Base-by-base conservation (phyloP, 2,888 invertebrate species). In the Xestia sexstrigata region DNA sequence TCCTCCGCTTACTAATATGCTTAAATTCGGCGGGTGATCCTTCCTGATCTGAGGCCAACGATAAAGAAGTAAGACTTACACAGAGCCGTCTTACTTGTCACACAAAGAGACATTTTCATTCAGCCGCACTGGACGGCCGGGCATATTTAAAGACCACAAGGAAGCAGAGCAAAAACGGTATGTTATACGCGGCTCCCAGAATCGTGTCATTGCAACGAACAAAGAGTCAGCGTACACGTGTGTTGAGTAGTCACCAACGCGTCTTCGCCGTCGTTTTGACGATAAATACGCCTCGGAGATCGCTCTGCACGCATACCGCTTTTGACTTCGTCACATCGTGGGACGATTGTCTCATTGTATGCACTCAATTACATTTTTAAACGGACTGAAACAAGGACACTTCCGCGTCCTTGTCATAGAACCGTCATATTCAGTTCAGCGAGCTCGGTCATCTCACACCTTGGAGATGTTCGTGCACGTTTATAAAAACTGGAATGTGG, bases 1-100 rank as follows among this genome's bases (percentile, higher is more conserved):
- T 97, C 97, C 97, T 97, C 97, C 97, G 97, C 97, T 97, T 97
- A 97, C 93, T 97, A 94, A 97, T 97, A 97, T 97, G 97, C 97
- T 97, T 97, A 97, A 97, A 94, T 97, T 94, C 93, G 90, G 95
- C 94, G 95, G 79, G 95, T 95, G 89, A 89, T 94, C 95, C 92
- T 92, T 90, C 93, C 71, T 71, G 71, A 74, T 74, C 74, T 65
- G 94, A 95, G 95, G 95, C 94, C 94, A 92, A 58, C 58, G 15
- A 26, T 58, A 26, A 58, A 15, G 26, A 58, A 26, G 58, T 58
- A 90, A 2, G 85, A 87, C 85, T 81, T 81, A 87, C 79, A 81
- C 75, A 79, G 78, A 77, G 83, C 81, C n/a, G n/a, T 52, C 52
- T 47, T 76, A 76, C 45, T 55, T 17, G 42, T 47, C 9, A 76